Evolutionary conservation across 2,888 invertebrate genomes (phyloP).

Genomic region (Balanococcus diminutus): DNA sequence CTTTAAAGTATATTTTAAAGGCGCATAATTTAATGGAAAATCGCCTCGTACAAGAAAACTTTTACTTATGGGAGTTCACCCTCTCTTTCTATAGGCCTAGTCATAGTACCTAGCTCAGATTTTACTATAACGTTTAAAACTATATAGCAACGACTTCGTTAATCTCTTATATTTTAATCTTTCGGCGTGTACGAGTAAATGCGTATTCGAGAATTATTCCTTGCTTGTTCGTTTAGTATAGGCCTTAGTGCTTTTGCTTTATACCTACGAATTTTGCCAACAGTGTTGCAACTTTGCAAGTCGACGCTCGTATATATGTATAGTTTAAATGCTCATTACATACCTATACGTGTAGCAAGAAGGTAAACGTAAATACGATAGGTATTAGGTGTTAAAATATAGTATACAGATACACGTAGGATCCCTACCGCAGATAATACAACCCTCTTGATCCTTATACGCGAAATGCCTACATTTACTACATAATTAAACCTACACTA

Average conservation of each 20-base stretch:
- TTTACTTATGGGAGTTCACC: neutral
- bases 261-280: neutral
- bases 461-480: neutral
- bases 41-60: neutral
- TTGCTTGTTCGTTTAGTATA: neutral
- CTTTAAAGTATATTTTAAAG: neutral
- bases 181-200: neutral
- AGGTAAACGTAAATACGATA: neutral
- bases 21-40: constrained; percentile 21
- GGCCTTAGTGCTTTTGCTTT: neutral
- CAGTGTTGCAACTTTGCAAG: too few species aligned
- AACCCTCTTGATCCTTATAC: neutral
- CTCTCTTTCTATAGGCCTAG: neutral
- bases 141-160: neutral
- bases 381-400: neutral
- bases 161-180: neutral
- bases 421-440: neutral
- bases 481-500: neutral
- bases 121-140: neutral
- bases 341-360: neutral
- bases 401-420: neutral
- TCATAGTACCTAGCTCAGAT: neutral
- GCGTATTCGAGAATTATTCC: neutral
- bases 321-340: neutral
- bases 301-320: neutral